These are phyloP conservation scores for Habrosyne pyritoides DNA, from an alignment of 2,888 invertebrate genomes.

Conservation along the genomic window DNA sequence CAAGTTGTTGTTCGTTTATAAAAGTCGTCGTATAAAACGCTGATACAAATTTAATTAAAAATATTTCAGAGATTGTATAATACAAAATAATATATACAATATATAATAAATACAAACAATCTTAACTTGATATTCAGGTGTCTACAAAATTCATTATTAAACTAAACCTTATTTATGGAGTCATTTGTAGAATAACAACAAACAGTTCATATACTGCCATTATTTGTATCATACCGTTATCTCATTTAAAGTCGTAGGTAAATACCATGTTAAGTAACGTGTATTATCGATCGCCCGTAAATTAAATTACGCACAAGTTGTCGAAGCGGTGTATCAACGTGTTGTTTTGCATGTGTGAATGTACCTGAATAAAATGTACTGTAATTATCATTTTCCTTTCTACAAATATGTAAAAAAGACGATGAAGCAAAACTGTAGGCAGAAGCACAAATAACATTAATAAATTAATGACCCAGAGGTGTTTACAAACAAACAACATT, in stretches of 20 bases:
- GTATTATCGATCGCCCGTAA: neutral
- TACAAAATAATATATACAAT: too few species aligned
- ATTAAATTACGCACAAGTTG: neutral
- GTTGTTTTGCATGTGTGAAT: neutral
- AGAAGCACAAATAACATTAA: neutral
- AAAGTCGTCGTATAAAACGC: too few species aligned
- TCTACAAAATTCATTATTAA: too few species aligned
- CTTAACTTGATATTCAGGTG: too few species aligned
- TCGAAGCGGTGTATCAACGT: neutral
- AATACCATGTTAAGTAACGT: neutral
- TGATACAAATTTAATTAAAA: too few species aligned
- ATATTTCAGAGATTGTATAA: too few species aligned
- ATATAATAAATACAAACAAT: too few species aligned
- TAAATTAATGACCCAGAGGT: neutral
- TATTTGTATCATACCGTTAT: too few species aligned
- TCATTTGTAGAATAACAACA: too few species aligned
- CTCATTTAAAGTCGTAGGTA: neutral
- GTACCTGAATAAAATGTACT: neutral
- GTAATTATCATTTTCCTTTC: neutral
- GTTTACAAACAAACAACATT: slow-evolving; percentile 11
- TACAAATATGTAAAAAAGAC: neutral
- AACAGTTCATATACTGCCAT: too few species aligned
- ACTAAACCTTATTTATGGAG: too few species aligned
- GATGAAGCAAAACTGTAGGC: neutral
- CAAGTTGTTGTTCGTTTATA: too few species aligned